Evolutionary conservation across 2,113 vertebrate genomes (phyloP).

Genomic region (Pterophyllum scalare): DNA sequence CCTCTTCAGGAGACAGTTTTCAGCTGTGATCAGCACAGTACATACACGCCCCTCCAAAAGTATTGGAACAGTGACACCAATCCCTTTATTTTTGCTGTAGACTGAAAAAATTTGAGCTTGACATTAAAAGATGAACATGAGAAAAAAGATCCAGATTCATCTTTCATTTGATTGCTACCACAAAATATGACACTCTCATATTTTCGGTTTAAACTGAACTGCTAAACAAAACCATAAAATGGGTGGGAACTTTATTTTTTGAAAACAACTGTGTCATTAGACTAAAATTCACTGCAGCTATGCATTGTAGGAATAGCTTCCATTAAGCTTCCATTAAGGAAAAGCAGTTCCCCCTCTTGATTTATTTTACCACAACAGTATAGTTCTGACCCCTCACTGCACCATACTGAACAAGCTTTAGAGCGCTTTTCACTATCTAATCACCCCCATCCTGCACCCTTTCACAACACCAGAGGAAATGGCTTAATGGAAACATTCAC

Average conservation of each 20-base stretch:
- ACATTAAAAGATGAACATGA: too few relatives aligned
- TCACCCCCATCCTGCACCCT: slow-evolving; percentile 52
- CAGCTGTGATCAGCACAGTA: neutral
- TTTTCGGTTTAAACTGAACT: neutral
- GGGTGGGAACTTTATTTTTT: neutral
- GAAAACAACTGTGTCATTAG: neutral
- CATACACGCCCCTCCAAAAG: too few relatives aligned
- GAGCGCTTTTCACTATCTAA: slow-evolving; percentile 77
- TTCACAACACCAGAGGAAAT: slow-evolving; percentile 81
- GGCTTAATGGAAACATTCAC: slow-evolving; percentile 75
- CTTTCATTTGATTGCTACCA: too few relatives aligned
- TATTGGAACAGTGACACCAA: too few relatives aligned
- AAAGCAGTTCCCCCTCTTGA: neutral
- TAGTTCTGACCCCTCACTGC: slow-evolving; percentile 35
- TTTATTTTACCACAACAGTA: slow-evolving; percentile 29
- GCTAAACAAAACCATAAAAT: neutral
- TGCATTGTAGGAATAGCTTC: neutral
- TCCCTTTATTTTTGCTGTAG: too few relatives aligned
- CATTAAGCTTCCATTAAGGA: neutral
- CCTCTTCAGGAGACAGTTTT: neutral
- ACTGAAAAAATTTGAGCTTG: too few relatives aligned
- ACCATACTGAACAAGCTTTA: slow-evolving; percentile 60
- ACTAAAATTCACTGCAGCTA: neutral
- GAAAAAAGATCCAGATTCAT: too few relatives aligned
- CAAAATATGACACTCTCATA: accelerated